Evolutionary conservation across 37 sponge, comb jelly and placozoan species (phyloP), one percentile per base, ranked within the genome.

Genomic region (Geodia barretti): DNA sequence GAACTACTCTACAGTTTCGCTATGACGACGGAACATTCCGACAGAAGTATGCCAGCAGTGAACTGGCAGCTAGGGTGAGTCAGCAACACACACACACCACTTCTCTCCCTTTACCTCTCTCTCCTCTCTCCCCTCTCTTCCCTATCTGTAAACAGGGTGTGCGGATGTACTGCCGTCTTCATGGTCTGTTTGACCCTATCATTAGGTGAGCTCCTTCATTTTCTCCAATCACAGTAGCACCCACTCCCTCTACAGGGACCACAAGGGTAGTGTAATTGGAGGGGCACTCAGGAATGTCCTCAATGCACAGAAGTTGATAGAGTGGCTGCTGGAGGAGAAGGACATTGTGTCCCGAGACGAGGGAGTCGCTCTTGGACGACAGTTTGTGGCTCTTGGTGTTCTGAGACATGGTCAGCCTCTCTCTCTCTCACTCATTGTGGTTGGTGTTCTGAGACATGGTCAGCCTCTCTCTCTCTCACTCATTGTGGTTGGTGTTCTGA

Each of bases 11-110:
- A n/a, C n/a, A n/a, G 32, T 95, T 95, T 68, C 83, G 95, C 24
- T 92, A 80, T 28, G 95, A 95, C 64, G 95, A 95, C 37, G 87
- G 87, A 4, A 92, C 95, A 2, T 95, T 85, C 60, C 70, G 80
- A 28, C 60, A 71, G 7, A 90, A 83, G 42, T 33, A 79, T 26
- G 83, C 86, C 58, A 87, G 66, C 28, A 26, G 33, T 25, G 84
- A 91, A 21, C 60, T 82, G 24, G 31, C 63, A 11, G 80, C 88
- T 28, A 71, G 82, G 26, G 88, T 83, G 21, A 34, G 31, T 41
- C 26, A 4, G 63, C 5, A 59, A 61, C n/a, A 9, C 7, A 2
- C 3, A 1, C 1, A 1, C 11, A 2, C 24, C 43, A 19, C 28
- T 41, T 35, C 64, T 67, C 35, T n/a, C 38, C 25, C 62, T 26